Evolutionary conservation across 2,113 vertebrate genomes (phyloP).

Genomic region (Rhea pennata): DNA sequence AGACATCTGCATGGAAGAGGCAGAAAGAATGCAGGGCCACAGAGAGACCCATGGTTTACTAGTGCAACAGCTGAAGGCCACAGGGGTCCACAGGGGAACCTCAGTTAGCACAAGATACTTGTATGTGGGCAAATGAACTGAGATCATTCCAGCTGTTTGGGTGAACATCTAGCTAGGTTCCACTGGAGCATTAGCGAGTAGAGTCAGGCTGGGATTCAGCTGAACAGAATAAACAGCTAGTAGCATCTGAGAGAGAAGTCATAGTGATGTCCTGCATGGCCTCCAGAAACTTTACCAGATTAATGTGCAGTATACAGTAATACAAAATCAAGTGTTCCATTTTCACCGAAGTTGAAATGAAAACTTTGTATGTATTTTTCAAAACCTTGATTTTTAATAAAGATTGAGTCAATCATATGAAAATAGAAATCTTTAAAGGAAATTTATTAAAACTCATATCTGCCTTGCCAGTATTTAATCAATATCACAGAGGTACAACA

Average conservation of each 20-base stretch:
- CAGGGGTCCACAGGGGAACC: not conserved
- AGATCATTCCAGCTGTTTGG: not conserved
- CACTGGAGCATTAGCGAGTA: rapidly evolving
- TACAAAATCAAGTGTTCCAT: not conserved
- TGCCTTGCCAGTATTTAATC: not conserved
- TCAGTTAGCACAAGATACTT: not conserved
- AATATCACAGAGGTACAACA: not conserved
- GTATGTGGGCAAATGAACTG: not conserved
- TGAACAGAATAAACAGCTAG: not conserved
- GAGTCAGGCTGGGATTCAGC: not conserved
- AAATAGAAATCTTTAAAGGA: not conserved
- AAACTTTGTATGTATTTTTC: not conserved
- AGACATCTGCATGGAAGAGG: not conserved
- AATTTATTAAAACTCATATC: not conserved
- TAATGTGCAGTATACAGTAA: not conserved
- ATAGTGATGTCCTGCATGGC: no score
- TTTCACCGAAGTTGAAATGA: not conserved
- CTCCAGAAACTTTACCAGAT: not conserved
- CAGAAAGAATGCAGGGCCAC: not conserved
- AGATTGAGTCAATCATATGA: not conserved
- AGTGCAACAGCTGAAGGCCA: not conserved
- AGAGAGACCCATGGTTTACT: not conserved
- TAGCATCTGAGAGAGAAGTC: not conserved
- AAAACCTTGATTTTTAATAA: not conserved
- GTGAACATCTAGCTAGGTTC: not conserved